These are phyloP conservation scores for Diplodus sargus DNA, from an alignment of 2,797 vertebrate genomes.

Conservation along the genomic window DNA sequence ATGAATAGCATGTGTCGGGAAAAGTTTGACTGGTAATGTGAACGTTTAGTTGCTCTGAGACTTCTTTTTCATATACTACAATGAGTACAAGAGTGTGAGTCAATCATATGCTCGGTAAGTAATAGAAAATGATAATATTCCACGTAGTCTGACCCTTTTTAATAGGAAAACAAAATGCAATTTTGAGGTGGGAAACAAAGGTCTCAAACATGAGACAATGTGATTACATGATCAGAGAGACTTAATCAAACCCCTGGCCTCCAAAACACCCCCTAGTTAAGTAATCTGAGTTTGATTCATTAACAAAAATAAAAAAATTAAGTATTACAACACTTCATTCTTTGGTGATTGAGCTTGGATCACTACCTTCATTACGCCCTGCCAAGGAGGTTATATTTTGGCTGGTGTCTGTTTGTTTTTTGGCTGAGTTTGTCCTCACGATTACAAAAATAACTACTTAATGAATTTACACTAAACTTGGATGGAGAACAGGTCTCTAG, in stretches of 20 bases:
- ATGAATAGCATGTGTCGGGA: neutral
- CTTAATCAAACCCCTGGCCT: neutral
- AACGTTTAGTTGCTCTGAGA: neutral
- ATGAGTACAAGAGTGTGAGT: neutral
- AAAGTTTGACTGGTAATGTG: neutral
- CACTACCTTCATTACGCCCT: too few relatives aligned
- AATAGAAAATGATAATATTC: too few relatives aligned
- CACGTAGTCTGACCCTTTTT: neutral
- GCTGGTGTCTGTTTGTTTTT: too few relatives aligned
- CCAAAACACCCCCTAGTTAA: neutral
- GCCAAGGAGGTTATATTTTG: too few relatives aligned
- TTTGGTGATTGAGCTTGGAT: neutral
- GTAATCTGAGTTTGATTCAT: neutral
- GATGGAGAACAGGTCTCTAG: too few relatives aligned
- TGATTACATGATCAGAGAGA: neutral
- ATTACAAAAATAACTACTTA: too few relatives aligned
- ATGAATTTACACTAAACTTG: too few relatives aligned
- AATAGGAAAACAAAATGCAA: neutral
- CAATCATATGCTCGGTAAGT: too few relatives aligned
- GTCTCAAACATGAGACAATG: too few relatives aligned
- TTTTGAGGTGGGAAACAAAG: neutral
- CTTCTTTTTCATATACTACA: neutral
- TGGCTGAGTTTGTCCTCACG: too few relatives aligned
- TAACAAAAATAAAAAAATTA: too few relatives aligned
- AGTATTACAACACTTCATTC: neutral